A percentile compares a stretch with the other conserved stretches of the same genome.
These are phyloP conservation scores for Drosophila pseudotakahashii DNA, from an alignment of 2,888 invertebrate genomes.

Conservation along the genomic window DNA sequence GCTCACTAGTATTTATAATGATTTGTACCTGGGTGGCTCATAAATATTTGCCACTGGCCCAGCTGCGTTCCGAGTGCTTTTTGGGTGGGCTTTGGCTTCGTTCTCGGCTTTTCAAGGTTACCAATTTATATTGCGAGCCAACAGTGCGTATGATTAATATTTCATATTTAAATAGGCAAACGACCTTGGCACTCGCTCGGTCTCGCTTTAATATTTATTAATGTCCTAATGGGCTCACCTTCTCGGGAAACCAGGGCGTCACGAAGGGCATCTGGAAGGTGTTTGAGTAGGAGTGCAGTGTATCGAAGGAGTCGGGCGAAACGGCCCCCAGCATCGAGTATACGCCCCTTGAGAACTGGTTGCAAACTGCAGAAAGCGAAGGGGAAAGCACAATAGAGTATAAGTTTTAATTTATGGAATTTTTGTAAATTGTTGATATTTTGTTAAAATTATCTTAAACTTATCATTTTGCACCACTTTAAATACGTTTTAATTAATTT, in stretches of 20 bases:
- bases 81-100: neutral
- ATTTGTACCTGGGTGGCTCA: slow-evolving; percentile 65
- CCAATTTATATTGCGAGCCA: slow-evolving; percentile 64
- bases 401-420: neutral
- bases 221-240: slow-evolving; percentile 86
- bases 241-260: slow-evolving; percentile 97
- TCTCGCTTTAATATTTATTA: slow-evolving; percentile 64
- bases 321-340: slow-evolving; percentile 96
- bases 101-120: slow-evolving; percentile 68
- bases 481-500: too few species aligned
- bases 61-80: slow-evolving; percentile 13
- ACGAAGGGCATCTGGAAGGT: slow-evolving; percentile 98
- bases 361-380: slow-evolving; percentile 88
- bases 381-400: neutral
- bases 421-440: too few species aligned
- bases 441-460: too few species aligned
- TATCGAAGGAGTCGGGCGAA: slow-evolving; percentile 96
- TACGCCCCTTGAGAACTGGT: slow-evolving; percentile 94
- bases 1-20: slow-evolving; percentile 66
- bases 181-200: slow-evolving; percentile 27
- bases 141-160: slow-evolving; percentile 81
- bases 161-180: slow-evolving; percentile 76
- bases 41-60: slow-evolving; percentile 60
- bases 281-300: slow-evolving; percentile 96
- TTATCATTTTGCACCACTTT: too few species aligned